Evolutionary conservation across 2,888 invertebrate genomes (phyloP).

Genomic region (Osmoderma eremita): DNA sequence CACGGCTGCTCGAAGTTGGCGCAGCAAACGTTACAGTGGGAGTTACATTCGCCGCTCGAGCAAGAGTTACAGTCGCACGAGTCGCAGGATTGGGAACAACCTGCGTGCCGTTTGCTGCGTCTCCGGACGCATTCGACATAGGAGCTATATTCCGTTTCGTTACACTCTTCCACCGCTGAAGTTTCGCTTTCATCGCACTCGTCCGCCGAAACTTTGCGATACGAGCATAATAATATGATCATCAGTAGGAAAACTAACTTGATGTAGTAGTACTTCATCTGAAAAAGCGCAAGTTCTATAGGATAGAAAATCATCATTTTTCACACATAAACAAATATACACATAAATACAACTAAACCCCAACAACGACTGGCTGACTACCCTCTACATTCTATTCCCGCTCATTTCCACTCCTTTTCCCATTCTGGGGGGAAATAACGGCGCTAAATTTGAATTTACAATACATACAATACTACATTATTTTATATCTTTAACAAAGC

Average conservation of each 20-base stretch:
- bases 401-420: too few relatives aligned
- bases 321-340: too few relatives aligned
- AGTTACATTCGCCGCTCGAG: conserved; percentile 46
- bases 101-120: conserved; percentile 22
- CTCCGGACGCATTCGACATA: conserved; percentile 34
- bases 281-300: neutral
- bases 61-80: conserved; percentile 35
- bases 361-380: too few relatives aligned
- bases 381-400: too few relatives aligned
- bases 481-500: too few relatives aligned
- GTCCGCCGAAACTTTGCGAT: conserved; percentile 1
- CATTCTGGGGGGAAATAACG: too few relatives aligned
- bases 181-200: conserved; percentile 15
- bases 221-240: neutral
- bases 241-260: conserved; percentile 5
- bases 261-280: conserved; percentile 29
- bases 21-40: conserved; percentile 55
- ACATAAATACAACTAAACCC: too few relatives aligned
- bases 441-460: too few relatives aligned
- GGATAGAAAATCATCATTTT: too few relatives aligned
- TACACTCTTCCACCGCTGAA: conserved; percentile 13
- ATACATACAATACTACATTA: too few relatives aligned
- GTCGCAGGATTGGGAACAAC: conserved; percentile 27
- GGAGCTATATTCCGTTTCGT: conserved; percentile 31
- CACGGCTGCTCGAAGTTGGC: conserved; percentile 51